Conservation (phyloP, 2,113 vertebrate genomes). For the Callionymus lyra region DNA sequence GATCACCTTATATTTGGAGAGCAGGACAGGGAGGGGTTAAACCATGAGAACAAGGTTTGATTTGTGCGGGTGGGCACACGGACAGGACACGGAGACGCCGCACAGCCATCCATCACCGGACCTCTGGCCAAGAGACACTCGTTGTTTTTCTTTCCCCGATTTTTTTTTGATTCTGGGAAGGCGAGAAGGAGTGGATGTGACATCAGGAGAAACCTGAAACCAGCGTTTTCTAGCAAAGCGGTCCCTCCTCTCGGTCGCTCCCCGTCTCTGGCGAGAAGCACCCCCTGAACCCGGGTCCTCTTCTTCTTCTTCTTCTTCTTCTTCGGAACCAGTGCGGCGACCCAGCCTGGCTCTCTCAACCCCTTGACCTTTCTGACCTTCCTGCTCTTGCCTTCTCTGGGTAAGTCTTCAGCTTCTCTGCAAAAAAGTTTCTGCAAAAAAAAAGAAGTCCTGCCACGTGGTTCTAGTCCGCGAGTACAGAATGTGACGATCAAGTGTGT, state of each 20-base stretch:
- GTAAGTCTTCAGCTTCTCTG: slow-evolving; percentile 27
- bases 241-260: slow-evolving; percentile 34
- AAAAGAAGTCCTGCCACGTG: slow-evolving; percentile 25
- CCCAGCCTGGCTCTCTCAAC: slow-evolving; percentile 3
- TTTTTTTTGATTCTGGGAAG: slow-evolving; percentile 26
- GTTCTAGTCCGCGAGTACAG: slow-evolving; percentile 4
- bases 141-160: slow-evolving; percentile 8
- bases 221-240: slow-evolving; percentile 33
- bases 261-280: slow-evolving; percentile 26
- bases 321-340: no score
- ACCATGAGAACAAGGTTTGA: slow-evolving; percentile 10
- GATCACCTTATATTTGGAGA: slow-evolving; percentile 10
- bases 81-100: neutral
- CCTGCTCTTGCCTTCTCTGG: slow-evolving; percentile 12
- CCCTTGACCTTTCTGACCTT: slow-evolving; percentile 2
- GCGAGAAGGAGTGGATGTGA: slow-evolving; percentile 53
- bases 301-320: no score
- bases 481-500: no score
- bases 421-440: slow-evolving; percentile 2
- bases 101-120: slow-evolving; percentile 12
- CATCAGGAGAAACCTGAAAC: slow-evolving; percentile 66
- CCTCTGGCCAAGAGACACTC: slow-evolving; percentile 5
- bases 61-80: neutral
- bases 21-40: neutral
- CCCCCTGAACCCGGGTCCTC: no score